Evolutionary conservation across 2,888 invertebrate species (phyloP), one percentile per base, ranked within the genome.

Genomic region (Helicoverpa assulta): DNA sequence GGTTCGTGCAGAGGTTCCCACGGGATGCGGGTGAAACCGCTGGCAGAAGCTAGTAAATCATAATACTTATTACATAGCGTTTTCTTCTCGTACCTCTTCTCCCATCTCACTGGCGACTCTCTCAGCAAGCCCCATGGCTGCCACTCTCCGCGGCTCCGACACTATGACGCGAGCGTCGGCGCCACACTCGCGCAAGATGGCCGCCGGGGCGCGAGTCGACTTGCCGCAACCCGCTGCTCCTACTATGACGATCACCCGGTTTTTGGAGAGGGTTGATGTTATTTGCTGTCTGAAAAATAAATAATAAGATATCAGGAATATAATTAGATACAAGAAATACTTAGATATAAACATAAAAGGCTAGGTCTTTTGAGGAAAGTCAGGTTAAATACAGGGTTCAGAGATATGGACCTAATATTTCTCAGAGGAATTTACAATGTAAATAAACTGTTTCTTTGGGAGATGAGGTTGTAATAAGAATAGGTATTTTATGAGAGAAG

Each of bases 191-290:
- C 88, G 78, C 47, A 95, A 90, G 88, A 97, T 82, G 82, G 90
- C 91, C 53, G 97, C 97, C 0, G 98, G 97, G 8, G 97, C 96
- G 62, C 97, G 96, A 0, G 97, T 97, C 29, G 97, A 97, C 87
- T 98, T 98, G 0, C 98, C 98, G 87, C 97, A 97, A 0, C 97
- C 97, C 0, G 97, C 97, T 69, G 97, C 97, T 0, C 97, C 98
- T 69, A 97, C 96, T 55, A 98, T 93, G 2, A 98, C 93, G 0
- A 96, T 74, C 0, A 97, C 96, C 40, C 95, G 95, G 73, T 96
- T 96, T 0, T 92, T 81, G 14, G 93, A 84, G 1, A 97, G 78
- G 0, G 95, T 88, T 16, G 96, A 85, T 6, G 96, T 91, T 82
- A 97, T 97, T 78, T 90, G 53, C 0, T 90, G 76, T 1, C 95